phyloP scores from a whole-genome alignment of 2,797 vertebrate genomes.

The Acropternis orthonyx region DNA sequence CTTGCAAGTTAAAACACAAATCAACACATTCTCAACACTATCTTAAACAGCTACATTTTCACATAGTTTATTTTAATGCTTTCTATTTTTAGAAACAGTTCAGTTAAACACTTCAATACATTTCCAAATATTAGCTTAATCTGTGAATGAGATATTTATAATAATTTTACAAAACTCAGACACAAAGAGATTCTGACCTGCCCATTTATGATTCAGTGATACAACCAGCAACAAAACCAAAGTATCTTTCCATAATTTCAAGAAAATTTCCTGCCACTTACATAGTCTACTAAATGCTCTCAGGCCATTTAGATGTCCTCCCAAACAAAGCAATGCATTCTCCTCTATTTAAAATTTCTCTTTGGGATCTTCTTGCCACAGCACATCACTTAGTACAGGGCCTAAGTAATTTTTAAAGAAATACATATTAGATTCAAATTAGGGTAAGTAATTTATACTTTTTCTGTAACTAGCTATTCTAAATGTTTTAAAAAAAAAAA shows the following conservation, averaged over 20 bases:
- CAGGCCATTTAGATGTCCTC: background rate
- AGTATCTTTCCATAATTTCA: background rate
- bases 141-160: background rate
- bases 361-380: background rate
- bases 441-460: background rate
- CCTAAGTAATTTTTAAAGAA: background rate
- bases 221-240: background rate
- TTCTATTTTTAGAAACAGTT: background rate
- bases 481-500: background rate
- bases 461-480: background rate
- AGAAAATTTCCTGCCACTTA: background rate
- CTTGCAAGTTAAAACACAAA: background rate
- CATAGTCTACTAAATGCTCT: background rate
- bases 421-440: background rate
- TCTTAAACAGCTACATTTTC: background rate
- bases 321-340: background rate
- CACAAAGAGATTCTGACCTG: background rate
- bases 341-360: background rate
- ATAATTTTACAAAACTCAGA: background rate
- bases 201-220: background rate
- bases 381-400: background rate
- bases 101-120: background rate
- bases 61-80: background rate
- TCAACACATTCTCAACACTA: background rate
- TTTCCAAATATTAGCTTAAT: background rate